Conservation (phyloP, 2,113 vertebrate species). For the Spheniscus mendiculus region DNA sequence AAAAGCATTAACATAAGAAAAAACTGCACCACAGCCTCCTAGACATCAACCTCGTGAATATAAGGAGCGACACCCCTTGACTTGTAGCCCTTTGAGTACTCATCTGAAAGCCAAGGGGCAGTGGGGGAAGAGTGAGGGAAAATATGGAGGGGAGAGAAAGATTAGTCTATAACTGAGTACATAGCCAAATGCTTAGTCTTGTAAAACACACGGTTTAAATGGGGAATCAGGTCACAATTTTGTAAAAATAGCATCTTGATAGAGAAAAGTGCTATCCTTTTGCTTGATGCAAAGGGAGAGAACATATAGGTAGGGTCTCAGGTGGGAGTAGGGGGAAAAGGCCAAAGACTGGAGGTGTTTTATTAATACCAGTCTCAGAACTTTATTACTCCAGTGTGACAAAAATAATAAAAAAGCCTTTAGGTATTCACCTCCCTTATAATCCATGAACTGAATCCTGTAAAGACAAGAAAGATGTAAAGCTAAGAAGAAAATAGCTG, state of each 20-base stretch:
- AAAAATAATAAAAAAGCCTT: neutral
- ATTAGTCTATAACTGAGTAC: neutral
- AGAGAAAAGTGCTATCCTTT: neutral
- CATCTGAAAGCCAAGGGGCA: neutral
- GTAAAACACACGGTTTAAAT: neutral
- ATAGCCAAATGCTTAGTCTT: neutral
- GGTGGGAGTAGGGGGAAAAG: neutral
- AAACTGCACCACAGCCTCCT: neutral
- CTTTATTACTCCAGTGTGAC: neutral
- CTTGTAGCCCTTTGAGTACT: neutral
- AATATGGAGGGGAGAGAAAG: neutral
- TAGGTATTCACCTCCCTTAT: neutral
- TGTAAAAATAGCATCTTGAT: neutral
- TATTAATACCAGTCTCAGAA: neutral
- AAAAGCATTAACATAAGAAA: neutral
- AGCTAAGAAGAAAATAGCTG: neutral
- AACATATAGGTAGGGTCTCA: neutral
- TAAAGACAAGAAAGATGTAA: neutral
- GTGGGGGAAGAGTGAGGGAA: accelerated
- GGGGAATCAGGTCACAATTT: neutral
- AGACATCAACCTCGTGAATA: neutral
- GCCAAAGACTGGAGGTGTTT: neutral
- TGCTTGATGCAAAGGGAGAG: neutral
- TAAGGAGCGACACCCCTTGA: neutral
- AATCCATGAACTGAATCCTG: neutral